phyloP scores from a whole-genome alignment of 2,888 invertebrate species.

The Drosophila glabriapex region DNA sequence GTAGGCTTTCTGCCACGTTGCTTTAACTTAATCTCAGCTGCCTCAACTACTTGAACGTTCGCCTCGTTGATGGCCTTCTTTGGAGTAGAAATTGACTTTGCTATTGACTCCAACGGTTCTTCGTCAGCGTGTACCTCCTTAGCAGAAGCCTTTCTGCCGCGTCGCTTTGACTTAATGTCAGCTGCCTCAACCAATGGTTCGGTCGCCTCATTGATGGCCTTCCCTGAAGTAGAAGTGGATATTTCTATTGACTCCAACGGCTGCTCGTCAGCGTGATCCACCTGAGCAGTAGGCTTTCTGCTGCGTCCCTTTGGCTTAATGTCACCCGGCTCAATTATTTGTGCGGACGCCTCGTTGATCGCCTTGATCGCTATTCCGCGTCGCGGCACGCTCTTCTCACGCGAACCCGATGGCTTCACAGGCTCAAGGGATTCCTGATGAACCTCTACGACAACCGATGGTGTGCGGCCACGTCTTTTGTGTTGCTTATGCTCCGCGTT shows the following conservation, averaged over 20 bases:
- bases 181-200: neutral
- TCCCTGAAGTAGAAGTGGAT: conserved; percentile 3
- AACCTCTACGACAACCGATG: conserved; percentile 4
- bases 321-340: conserved; percentile 8
- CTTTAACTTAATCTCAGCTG: neutral
- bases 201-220: neutral
- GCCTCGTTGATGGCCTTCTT: neutral
- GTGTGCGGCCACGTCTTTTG: conserved; percentile 43
- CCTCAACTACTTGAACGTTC: neutral
- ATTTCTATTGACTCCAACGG: conserved; percentile 17
- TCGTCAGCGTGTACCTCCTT: neutral
- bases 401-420: conserved; percentile 5
- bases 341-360: neutral
- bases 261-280: neutral
- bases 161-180: neutral
- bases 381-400: conserved; percentile 19
- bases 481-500: neutral
- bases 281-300: conserved; percentile 31
- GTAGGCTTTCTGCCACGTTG: neutral
- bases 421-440: neutral
- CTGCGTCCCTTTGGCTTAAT: conserved; percentile 34
- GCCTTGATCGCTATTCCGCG: conserved; percentile 37
- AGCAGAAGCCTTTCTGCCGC: neutral
- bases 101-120: neutral
- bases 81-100: neutral